These are phyloP conservation scores for Atrichornis clamosus DNA, from an alignment of 2,113 vertebrate genomes.

Conservation along the genomic window DNA sequence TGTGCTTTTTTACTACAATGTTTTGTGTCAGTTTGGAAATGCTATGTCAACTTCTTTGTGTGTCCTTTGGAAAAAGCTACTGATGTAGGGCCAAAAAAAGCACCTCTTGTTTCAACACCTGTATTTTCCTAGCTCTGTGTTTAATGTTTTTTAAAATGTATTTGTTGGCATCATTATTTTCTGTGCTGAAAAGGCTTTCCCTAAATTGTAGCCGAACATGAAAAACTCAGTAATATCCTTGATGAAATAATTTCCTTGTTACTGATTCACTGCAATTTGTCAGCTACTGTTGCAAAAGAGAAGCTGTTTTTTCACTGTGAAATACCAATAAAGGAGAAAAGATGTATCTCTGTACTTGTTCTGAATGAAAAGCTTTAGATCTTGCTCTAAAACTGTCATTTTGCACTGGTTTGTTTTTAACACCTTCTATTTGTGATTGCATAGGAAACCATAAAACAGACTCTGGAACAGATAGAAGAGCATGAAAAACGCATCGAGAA, in stretches of 20 bases:
- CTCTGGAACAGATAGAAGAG: conserved; percentile 81
- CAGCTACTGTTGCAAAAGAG: background rate
- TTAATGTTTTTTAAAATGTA: background rate
- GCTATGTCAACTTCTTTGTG: background rate
- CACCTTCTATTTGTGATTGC: background rate
- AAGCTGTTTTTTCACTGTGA: background rate
- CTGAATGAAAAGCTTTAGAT: background rate
- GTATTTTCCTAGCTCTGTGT: background rate
- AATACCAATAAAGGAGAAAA: background rate
- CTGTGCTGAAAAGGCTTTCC: background rate
- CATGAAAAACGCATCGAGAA: conserved; percentile 79
- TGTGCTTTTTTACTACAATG: background rate
- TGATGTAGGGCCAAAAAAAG: background rate
- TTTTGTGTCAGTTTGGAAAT: background rate
- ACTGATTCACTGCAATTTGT: background rate
- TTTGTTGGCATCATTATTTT: background rate
- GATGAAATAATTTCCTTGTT: background rate
- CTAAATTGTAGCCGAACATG: background rate
- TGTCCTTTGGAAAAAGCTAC: background rate
- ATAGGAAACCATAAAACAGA: conserved; percentile 82
- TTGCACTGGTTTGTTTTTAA: background rate
- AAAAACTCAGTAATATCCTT: background rate
- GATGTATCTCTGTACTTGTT: background rate
- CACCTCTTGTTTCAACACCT: background rate
- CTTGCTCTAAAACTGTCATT: background rate